Evolutionary conservation across 2,113 vertebrate genomes (phyloP), one percentile per base, ranked within the genome.

Genomic region (Sphyrna mokarran): DNA sequence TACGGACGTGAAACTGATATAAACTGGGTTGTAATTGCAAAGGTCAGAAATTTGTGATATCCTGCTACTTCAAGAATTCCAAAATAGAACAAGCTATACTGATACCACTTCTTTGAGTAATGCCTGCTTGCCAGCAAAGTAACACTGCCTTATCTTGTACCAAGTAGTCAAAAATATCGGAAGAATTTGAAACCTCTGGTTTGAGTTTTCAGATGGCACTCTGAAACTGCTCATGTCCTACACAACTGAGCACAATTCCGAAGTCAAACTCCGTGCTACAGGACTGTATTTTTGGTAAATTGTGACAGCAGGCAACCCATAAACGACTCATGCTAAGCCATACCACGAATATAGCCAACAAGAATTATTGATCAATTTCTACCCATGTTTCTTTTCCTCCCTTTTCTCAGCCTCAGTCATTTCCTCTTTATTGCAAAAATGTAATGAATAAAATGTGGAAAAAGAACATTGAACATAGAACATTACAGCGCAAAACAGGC

Each of bases 1-100:
- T 48, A 54, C 5, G 85, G 85, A 87, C 2, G 9, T 87, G 85
- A 87, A 87, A 87, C 54, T 87, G 85, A 87, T 87, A 54, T 23
- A 54, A 87, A 54, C 85, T 87, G 20, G 85, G 48, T 87, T 48
- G 85, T 54, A 87, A 87, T 87, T 87, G 85, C 85, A 87, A 87
- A 87, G 85, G 85, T 54, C 85, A 87, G 85, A 87, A 54, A 87
- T 54, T 54, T 87, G 85, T 54, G 48, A 54, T 87, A 87, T 87
- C 40, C 5, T 54, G 43, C 43, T 54, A 54, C 85, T 87, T 11
- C 20, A 87, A 22, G 85, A 87, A 48, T 87, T 87, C 48, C 85
- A 87, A 87, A 54, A 54, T 87, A 87, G 85, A 87, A 54, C 43
- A 87, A 54, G 85, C 85, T 54, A 29, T 22, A 87, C 23, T 87